Evolutionary conservation across 2,888 invertebrate genomes (phyloP), one percentile per base, ranked within the genome.

Genomic region (Melangyna quadrimaculata): DNA sequence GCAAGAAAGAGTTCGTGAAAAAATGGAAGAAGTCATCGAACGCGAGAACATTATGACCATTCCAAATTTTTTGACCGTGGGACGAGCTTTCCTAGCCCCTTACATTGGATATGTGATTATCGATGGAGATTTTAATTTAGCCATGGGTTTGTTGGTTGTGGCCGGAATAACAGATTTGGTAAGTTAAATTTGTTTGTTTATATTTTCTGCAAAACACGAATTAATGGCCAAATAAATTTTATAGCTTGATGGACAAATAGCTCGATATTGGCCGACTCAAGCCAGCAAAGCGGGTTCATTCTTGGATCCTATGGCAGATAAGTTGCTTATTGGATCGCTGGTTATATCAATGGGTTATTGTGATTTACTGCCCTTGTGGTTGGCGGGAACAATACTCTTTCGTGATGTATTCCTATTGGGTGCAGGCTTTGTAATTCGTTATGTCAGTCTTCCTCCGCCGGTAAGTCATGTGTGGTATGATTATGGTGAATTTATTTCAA

Each of bases 271-370:
- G 95, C 94, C 95, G 86, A 96, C 96, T 37, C 99, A 99, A 91
- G 96, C 97, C 27, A 97, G 98, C 32, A 97, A 97, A 90, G 94
- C 98, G 90, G 99, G 99, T 0, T 98, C 98, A 78, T 98, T 98
- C 90, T 92, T 99, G 17, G 99, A 99, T 92, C 99, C 99, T 0
- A 94, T 98, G 93, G 99, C 99, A 3, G 99, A 99, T 91, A 99
- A 99, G 93, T 93, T 99, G 43, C 93, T 99, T 2, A 95, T 99
- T 88, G 97, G 96, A 12, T 96, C 97, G 1, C 93, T 99, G 73
- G 98, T 98, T 89, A 93, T 98, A 67, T 95, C 98, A 0, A 93
- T 99, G 83, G 97, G 98, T 19, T 96, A 96, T 92, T 96, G 96
- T 78, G 95, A 95, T 87, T 93, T 98, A 71, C 96, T 99, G 90